These are phyloP conservation scores for Loxodonta africana DNA, from an alignment of 2,113 vertebrate genomes.

Conservation along the genomic window DNA sequence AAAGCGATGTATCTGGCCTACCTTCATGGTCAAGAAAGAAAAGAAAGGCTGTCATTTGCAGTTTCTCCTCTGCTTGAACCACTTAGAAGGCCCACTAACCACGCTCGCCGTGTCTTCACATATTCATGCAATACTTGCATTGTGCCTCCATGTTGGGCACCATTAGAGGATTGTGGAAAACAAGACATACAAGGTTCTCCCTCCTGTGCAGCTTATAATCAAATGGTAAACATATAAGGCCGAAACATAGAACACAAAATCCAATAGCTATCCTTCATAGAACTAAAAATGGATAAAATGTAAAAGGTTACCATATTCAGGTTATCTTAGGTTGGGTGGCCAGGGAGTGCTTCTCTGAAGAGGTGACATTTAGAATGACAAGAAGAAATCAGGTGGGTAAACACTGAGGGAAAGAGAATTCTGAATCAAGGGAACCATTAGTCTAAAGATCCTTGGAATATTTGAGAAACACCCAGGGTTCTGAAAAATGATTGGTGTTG, in stretches of 20 bases:
- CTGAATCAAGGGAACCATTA: background rate
- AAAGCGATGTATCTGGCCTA: slow-evolving; percentile 28
- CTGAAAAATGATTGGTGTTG: background rate
- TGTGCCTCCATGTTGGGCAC: background rate
- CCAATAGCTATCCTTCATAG: background rate
- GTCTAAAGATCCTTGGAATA: background rate
- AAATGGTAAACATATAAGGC: background rate
- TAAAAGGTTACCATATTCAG: background rate
- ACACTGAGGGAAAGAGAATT: background rate
- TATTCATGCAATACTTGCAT: background rate
- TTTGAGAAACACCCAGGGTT: background rate
- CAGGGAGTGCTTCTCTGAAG: background rate
- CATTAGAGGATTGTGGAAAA: background rate
- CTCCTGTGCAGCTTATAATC: background rate
- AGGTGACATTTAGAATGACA: background rate
- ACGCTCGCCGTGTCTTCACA: background rate
- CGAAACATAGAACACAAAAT: background rate
- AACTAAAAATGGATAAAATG: background rate
- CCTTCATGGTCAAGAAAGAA: slow-evolving; percentile 21
- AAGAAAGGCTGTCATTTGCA: background rate
- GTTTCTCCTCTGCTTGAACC: background rate
- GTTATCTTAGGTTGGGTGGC: background rate
- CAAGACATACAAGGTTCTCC: background rate
- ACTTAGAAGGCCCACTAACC: background rate
- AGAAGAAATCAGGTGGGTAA: background rate